Evolutionary conservation across 2,888 invertebrate species (phyloP).

Genomic region (Salticus scenicus): DNA sequence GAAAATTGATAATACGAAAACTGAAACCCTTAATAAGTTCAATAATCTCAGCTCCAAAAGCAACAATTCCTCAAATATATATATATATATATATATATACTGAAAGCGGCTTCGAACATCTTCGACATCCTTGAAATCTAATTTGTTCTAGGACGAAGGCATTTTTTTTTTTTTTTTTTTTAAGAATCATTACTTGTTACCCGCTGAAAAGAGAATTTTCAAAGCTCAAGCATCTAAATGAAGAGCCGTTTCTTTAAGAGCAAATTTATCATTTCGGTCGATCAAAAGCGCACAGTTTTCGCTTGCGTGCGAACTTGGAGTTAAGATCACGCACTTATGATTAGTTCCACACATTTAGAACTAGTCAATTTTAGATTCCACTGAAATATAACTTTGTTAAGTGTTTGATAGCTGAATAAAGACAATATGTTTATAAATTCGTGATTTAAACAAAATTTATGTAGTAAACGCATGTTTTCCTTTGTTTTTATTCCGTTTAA

Average conservation of each 20-base stretch:
- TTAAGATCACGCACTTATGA: constrained; percentile 19
- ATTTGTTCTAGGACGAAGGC: not conserved
- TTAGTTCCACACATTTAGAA: constrained; percentile 51
- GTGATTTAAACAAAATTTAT: too few relatives aligned
- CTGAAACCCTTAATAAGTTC: too few relatives aligned
- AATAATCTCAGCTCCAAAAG: too few relatives aligned
- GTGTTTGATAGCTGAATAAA: constrained; percentile 40
- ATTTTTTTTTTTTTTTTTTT: not conserved
- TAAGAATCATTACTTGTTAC: not conserved
- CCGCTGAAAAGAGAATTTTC: not conserved
- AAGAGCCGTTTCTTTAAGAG: not conserved
- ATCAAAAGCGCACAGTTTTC: constrained; percentile 26
- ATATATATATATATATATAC: too few relatives aligned
- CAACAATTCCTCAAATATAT: too few relatives aligned
- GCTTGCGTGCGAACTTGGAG: constrained; percentile 13
- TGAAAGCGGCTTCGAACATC: not conserved
- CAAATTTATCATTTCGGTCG: constrained; percentile 35
- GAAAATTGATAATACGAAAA: too few relatives aligned
- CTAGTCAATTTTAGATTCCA: constrained; percentile 43
- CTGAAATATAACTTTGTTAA: constrained; percentile 19
- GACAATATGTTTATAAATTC: not conserved
- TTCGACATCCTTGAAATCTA: not conserved
- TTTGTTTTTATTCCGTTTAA: too few relatives aligned
- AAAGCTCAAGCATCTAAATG: not conserved
- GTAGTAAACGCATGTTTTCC: too few relatives aligned